A percentile compares a stretch with the other conserved stretches of the same genome.
Evolutionary conservation across 2,888 invertebrate genomes (phyloP).

Genomic region (Limulus polyphemus): DNA sequence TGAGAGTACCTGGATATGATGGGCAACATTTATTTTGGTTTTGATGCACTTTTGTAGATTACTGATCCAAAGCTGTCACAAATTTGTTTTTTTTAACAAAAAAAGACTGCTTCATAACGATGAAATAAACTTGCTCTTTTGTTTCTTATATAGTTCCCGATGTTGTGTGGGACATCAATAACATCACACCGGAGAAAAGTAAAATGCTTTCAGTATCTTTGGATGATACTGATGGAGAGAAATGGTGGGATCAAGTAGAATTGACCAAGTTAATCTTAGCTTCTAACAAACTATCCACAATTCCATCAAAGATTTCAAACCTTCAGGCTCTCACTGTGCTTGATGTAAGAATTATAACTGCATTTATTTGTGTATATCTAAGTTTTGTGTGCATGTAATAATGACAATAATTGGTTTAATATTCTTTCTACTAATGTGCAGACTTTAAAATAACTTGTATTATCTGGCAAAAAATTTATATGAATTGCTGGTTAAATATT

Average conservation of each 20-base stretch:
- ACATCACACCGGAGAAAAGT: conserved; percentile 37
- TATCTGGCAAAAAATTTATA: too few relatives aligned
- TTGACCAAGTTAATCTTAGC: conserved; percentile 55
- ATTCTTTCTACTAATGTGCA: conserved; percentile 1
- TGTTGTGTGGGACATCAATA: conserved; percentile 39
- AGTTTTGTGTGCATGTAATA: too few relatives aligned
- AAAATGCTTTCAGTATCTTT: conserved; percentile 32
- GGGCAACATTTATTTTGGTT: too few relatives aligned
- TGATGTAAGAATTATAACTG: conserved; percentile 34
- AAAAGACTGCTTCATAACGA: too few relatives aligned
- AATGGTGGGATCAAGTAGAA: conserved; percentile 75
- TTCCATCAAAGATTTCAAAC: conserved; percentile 36
- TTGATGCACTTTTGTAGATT: too few relatives aligned
- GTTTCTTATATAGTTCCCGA: conserved; percentile 32
- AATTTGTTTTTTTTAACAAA: too few relatives aligned
- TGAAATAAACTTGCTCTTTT: too few relatives aligned
- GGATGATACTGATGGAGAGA: conserved; percentile 35
- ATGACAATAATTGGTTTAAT: neutral
- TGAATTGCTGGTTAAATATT: too few relatives aligned
- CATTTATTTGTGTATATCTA: too few relatives aligned
- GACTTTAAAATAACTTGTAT: neutral
- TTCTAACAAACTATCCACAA: conserved; percentile 34
- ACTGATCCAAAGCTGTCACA: too few relatives aligned
- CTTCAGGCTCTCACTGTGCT: conserved; percentile 37
- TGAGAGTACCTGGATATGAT: too few relatives aligned